Evolutionary conservation across 2,888 invertebrate species (phyloP).

Genomic region (Smittia aterrima): DNA sequence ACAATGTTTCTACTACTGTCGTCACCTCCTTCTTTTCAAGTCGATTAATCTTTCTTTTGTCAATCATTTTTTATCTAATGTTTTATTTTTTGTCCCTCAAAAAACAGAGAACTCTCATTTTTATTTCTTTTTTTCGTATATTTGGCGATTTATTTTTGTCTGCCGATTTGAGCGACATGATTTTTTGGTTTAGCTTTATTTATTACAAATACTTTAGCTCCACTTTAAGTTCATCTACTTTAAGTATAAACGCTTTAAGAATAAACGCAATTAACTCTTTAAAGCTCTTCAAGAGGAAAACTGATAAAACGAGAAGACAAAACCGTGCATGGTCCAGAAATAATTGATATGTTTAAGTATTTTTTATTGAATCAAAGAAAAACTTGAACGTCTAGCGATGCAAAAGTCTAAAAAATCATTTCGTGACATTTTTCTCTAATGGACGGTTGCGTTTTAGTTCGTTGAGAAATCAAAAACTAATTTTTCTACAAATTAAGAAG

Average conservation of each 20-base stretch:
- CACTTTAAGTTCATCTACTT: neutral
- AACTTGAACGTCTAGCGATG: neutral
- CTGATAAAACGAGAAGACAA: neutral
- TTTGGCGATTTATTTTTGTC: slow-evolving; percentile 29
- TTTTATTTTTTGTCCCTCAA: slow-evolving; percentile 14
- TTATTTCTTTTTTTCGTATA: slow-evolving; percentile 36
- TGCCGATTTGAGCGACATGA: neutral
- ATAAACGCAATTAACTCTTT: neutral
- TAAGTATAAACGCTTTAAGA: neutral
- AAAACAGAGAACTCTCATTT: slow-evolving; percentile 27
- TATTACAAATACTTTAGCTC: neutral
- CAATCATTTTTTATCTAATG: slow-evolving; percentile 12
- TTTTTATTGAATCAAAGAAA: slow-evolving; percentile 2
- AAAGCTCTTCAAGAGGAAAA: slow-evolving; percentile 24
- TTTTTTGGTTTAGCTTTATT: neutral
- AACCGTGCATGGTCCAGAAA: slow-evolving; percentile 29
- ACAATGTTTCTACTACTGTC: too few species aligned
- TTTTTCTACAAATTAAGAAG: neutral
- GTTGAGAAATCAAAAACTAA: neutral
- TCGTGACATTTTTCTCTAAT: slow-evolving; percentile 13
- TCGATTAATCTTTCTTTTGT: neutral
- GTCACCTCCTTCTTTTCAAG: neutral
- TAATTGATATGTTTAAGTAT: slow-evolving; percentile 30
- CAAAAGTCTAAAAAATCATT: neutral
- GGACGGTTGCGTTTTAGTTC: slow-evolving; percentile 38